phyloP scores from a whole-genome alignment of 2,113 vertebrate genomes.

The Hippoglossus stenolepis region DNA sequence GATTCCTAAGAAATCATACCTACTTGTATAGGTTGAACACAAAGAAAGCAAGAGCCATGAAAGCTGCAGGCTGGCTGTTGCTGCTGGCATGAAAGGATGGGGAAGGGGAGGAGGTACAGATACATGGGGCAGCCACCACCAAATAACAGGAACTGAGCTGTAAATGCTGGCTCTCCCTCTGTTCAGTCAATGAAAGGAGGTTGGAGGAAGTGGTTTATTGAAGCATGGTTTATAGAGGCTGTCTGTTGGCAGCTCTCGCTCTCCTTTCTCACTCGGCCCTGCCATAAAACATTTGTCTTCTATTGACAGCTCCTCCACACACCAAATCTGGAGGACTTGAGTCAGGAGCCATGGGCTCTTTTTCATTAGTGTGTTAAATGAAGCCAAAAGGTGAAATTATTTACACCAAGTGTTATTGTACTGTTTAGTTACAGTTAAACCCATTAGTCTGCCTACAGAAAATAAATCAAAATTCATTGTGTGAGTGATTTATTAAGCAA shows the following conservation, averaged over 20 bases:
- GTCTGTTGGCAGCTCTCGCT: conserved; percentile 78
- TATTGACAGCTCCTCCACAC: conserved; percentile 49
- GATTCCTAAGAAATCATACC: conserved; percentile 87
- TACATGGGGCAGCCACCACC: conserved; percentile 81
- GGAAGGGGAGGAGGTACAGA: conserved; percentile 77
- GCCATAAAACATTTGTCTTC: conserved; percentile 74
- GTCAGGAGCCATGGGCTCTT: background rate
- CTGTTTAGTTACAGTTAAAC: background rate
- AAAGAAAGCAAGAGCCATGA: conserved; percentile 83
- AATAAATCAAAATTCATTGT: background rate
- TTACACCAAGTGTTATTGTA: background rate
- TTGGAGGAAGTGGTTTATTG: conserved; percentile 87
- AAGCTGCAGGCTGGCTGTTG: conserved; percentile 84
- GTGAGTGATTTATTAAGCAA: background rate
- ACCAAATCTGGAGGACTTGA: conserved; percentile 11
- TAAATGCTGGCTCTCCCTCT: conserved; percentile 89
- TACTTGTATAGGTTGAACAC: conserved; percentile 88
- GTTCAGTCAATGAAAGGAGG: conserved; percentile 86
- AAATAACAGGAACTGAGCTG: conserved; percentile 92
- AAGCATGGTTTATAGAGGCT: conserved; percentile 83
- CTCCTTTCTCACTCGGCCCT: conserved; percentile 59
- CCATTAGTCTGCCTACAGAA: background rate
- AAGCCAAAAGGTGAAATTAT: conserved; percentile 3
- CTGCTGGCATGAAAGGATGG: conserved; percentile 85
- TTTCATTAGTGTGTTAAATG: conserved; percentile 6